Evolutionary conservation across 2,113 vertebrate genomes (phyloP).

Genomic region (Erythrocercus mccallii): DNA sequence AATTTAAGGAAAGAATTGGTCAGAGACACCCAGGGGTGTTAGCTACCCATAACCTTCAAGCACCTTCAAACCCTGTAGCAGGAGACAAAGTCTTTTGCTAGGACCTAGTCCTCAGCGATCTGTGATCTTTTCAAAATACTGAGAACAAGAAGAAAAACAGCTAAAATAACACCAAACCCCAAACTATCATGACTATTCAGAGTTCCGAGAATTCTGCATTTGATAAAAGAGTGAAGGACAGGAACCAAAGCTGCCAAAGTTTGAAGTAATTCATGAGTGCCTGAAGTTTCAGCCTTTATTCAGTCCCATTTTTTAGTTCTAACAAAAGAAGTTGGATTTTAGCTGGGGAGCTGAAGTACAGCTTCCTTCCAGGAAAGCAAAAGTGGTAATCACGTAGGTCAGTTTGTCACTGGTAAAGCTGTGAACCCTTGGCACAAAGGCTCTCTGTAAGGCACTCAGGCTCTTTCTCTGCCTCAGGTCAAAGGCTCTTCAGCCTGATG

Average conservation of each 20-base stretch:
- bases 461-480: background rate
- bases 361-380: background rate
- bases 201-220: background rate
- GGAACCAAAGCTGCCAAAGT: background rate
- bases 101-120: background rate
- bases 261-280: background rate
- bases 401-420: background rate
- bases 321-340: background rate
- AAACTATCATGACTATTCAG: background rate
- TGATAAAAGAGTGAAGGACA: background rate
- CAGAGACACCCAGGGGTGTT: background rate
- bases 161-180: background rate
- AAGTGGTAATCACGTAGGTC: background rate
- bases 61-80: background rate
- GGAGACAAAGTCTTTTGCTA: background rate
- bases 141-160: background rate
- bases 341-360: background rate
- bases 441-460: background rate
- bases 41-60: no score
- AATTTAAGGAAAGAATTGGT: background rate
- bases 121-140: background rate
- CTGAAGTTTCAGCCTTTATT: background rate
- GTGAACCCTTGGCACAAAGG: background rate
- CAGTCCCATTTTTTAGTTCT: background rate
- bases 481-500: background rate